A percentile compares a stretch with the other conserved stretches of the same genome.
Conservation (phyloP, 2,113 vertebrate genomes). For the Atlantisia rogersi region DNA sequence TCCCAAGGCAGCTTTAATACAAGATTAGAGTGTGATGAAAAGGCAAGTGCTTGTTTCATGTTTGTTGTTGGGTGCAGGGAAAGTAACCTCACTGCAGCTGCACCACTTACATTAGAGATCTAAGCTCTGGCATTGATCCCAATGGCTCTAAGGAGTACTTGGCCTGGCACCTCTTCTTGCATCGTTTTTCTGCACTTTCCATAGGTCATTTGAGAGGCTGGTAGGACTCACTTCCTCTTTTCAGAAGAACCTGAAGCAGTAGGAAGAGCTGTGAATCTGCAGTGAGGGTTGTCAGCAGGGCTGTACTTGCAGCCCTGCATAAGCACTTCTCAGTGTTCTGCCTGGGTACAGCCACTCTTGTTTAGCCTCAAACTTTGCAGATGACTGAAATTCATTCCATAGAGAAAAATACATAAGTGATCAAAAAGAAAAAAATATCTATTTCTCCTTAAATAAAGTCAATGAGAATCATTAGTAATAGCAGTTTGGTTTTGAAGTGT, state of each 20-base stretch:
- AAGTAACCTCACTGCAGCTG: rapidly evolving
- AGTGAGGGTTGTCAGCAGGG: background rate
- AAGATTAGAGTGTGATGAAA: background rate
- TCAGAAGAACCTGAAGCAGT: background rate
- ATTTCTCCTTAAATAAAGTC: background rate
- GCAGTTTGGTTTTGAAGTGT: background rate
- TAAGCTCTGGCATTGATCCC: background rate
- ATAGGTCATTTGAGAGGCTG: background rate
- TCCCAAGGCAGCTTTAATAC: background rate
- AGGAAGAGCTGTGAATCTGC: background rate
- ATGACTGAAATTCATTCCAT: background rate
- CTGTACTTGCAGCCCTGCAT: background rate
- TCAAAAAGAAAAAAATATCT: background rate
- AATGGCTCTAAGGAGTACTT: background rate
- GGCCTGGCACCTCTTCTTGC: background rate
- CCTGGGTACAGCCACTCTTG: background rate
- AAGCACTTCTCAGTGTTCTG: background rate
- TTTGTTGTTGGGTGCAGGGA: background rate
- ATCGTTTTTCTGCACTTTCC: background rate
- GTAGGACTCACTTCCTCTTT: background rate
- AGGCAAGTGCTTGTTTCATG: background rate
- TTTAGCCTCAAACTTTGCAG: background rate
- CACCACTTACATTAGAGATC: background rate
- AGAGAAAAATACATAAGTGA: background rate
- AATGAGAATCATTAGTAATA: background rate